Evolutionary conservation across 1,140 invertebrate genomes (phyloP), one percentile per base, ranked within the genome.

Genomic region (Heliothis virescens): DNA sequence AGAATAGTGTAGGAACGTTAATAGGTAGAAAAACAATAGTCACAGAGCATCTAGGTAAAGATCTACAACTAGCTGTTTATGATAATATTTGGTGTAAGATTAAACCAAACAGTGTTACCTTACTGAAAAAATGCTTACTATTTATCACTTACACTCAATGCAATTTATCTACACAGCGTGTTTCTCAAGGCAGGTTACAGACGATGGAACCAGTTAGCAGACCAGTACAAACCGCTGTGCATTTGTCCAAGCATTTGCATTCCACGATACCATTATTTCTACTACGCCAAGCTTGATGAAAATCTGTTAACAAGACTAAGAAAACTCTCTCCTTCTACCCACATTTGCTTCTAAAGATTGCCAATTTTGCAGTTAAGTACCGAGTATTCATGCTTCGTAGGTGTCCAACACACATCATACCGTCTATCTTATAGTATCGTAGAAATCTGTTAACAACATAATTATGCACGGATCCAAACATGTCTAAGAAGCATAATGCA

Each of bases 271-370:
- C 12, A 21, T 60, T 60, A 60, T 60, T 26, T 60, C 57, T 60
- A 60, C 21, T 13, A 21, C 57, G 9, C 2, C 18, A 60, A 60
- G 57, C 57, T 26, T 16, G 21, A 4, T 60, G 57, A 60, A 60
- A 60, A 60, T 60, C 57, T 60, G 57, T 60, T 60, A 60, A 60
- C 21, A 59, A 59, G 21, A 60, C 57, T 59, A 26, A 60, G 11
- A 57, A 60, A 29, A 26, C 12, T 41, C 34, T 3, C 7, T 41
- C 21, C 57, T 60, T 13, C 57, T 29, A 60, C 57, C 57, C 21
- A 60, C 7, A 13, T 60, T 60, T 60, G 12, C 12, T 10, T 12
- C 21, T 5, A 26, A 26, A 59, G 57, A 4, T 26, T 41, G 34
- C 57, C 12, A 59, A 59, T 26, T 26, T 18, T n/a, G 57, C 11